Conservation (phyloP, 2,888 invertebrate species). For the Tetragnatha montana region DNA sequence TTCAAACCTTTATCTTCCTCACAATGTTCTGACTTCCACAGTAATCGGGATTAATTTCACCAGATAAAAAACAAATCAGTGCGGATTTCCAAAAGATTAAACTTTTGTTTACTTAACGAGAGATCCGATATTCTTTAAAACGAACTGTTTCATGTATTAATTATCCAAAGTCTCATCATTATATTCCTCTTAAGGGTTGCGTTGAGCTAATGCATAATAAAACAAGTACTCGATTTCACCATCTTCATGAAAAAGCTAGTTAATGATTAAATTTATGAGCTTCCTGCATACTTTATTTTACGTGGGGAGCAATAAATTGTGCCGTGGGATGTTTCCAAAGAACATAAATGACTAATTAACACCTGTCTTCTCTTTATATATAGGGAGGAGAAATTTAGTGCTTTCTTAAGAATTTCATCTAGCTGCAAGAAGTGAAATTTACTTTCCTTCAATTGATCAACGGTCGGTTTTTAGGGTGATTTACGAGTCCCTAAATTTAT, state of each 20-base stretch:
- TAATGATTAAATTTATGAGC: slow-evolving; percentile 54
- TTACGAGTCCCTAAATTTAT: slow-evolving; percentile 22
- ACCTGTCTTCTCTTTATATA: slow-evolving; percentile 52
- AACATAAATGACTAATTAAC: slow-evolving; percentile 68
- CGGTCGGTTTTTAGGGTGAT: background rate
- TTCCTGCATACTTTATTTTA: slow-evolving; percentile 41
- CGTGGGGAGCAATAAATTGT: slow-evolving; percentile 49
- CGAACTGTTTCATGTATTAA: background rate
- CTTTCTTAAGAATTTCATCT: slow-evolving; percentile 60
- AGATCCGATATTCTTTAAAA: background rate
- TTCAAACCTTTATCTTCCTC: too few species aligned
- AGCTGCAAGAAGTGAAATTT: slow-evolving; percentile 32
- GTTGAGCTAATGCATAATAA: background rate
- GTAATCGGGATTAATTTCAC: too few species aligned
- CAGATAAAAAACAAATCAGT: too few species aligned
- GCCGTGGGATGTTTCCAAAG: slow-evolving; percentile 31
- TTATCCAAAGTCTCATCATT: background rate
- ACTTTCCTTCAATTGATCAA: background rate
- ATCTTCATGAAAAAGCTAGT: slow-evolving; percentile 17
- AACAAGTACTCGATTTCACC: slow-evolving; percentile 1
- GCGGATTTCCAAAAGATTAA: too few species aligned
- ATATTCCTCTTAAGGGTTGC: background rate
- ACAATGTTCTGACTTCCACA: too few species aligned
- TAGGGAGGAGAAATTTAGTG: slow-evolving; percentile 42
- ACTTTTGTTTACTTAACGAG: too few species aligned